Evolutionary conservation across 2,113 vertebrate species (phyloP).

Genomic region (Heterocephalus glaber): DNA sequence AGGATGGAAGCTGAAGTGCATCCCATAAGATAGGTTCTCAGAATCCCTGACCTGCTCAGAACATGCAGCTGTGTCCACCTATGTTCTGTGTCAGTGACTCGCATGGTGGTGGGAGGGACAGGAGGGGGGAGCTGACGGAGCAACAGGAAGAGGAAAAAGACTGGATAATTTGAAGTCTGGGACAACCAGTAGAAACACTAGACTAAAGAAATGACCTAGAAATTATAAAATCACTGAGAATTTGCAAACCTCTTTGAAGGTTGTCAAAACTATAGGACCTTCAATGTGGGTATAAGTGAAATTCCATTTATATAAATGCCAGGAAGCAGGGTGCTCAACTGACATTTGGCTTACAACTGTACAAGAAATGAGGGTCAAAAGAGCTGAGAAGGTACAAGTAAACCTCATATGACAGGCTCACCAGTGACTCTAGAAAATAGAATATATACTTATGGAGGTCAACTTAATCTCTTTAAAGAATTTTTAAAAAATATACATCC

Average conservation of each 20-base stretch:
- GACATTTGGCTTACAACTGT: not conserved
- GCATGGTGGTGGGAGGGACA: rapidly evolving
- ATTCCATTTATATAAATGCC: not conserved
- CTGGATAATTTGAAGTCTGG: not conserved
- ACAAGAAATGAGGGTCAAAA: not conserved
- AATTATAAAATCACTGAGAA: not conserved
- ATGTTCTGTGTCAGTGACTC: rapidly evolving
- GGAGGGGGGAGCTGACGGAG: not conserved
- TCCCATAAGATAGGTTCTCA: not conserved
- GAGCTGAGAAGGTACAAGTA: not conserved
- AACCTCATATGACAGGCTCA: not conserved
- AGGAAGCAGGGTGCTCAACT: not conserved
- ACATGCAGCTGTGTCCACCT: not conserved
- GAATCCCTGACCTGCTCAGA: rapidly evolving
- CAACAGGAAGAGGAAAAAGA: not conserved
- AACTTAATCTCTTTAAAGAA: not conserved
- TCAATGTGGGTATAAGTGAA: not conserved
- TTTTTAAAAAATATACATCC: not conserved
- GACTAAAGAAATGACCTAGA: not conserved
- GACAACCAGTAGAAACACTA: not conserved
- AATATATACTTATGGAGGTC: not conserved
- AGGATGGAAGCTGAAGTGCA: not conserved
- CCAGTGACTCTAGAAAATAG: not conserved
- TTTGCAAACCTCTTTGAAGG: not conserved
- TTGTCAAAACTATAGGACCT: not conserved